These are phyloP conservation scores for Trachelus stipa DNA, from an alignment of 2,888 invertebrate species.

Conservation along the genomic window DNA sequence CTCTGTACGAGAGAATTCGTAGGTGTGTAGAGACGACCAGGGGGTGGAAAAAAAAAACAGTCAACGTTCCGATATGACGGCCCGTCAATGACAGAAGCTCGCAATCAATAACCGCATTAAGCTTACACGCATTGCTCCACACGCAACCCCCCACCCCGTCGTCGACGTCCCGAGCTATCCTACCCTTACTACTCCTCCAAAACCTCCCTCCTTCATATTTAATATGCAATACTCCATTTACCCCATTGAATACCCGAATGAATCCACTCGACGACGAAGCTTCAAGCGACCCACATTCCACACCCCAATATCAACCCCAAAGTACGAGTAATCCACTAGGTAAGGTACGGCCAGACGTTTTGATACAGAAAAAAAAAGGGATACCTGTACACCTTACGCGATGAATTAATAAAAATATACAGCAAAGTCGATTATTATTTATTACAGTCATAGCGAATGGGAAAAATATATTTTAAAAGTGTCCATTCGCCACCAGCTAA, in stretches of 20 bases:
- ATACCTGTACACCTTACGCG: neutral
- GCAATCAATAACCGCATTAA: conserved; percentile 63
- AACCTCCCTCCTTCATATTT: conserved; percentile 44
- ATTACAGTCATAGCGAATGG: neutral
- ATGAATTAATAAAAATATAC: neutral
- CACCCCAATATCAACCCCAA: neutral
- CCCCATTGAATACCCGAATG: conserved; percentile 54
- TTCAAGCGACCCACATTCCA: conserved; percentile 53
- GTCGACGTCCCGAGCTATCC: conserved; percentile 35
- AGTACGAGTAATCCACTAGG: neutral
- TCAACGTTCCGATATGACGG: conserved; percentile 54
- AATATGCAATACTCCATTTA: conserved; percentile 62
- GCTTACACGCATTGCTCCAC: conserved; percentile 53
- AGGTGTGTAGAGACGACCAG: neutral
- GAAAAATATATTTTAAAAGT: neutral
- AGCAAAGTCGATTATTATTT: neutral
- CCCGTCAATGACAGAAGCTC: conserved; percentile 61
- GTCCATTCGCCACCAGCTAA: neutral
- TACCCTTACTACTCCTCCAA: conserved; percentile 15
- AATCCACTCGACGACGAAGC: conserved; percentile 44
- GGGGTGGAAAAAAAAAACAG: conserved; percentile 36
- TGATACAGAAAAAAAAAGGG: neutral
- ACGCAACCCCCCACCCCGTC: conserved; percentile 37
- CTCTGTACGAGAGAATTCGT: neutral
- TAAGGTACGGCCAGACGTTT: neutral